Base-by-base conservation (phyloP, 2,888 invertebrate genomes). In the Atethmia centrago region DNA sequence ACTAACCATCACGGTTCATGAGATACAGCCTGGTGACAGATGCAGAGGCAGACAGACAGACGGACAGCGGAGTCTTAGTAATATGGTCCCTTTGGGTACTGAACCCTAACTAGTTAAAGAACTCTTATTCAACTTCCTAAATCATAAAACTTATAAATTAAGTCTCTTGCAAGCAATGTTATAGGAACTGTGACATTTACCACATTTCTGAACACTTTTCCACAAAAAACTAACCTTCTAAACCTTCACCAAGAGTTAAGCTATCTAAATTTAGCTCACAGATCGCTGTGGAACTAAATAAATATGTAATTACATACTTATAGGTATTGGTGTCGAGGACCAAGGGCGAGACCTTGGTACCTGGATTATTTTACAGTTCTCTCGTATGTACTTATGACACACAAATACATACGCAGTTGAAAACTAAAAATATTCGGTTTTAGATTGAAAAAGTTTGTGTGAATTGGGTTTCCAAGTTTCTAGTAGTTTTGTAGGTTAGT, bases 221-320 rank as follows among this genome's bases (percentile, higher is more conserved):
- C 21, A 42, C 55, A 21, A 40, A 69, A 72, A 58, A 25, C 42
- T 8, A 25, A 12, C 49, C 25, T 61, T 42, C 7, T 0, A 12
- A 49, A n/a, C 31, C n/a, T 45, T 7, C 16, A 58, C 12, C 25
- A n/a, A n/a, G 10, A 45, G 53, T 71, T 58, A 61, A 67, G 3
- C 25, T 53, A 72, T 77, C 71, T 87, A 83, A 85, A 85, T 85
- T 83, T 82, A 87, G 73, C 77, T 65, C 64, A 58, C 71, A 70
- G 71, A 49, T 68, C 79, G 72, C 72, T 47, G 70, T 63, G 78
- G 81, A 79, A 66, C 80, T 79, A 82, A 88, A 88, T 86, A 79
- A 84, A 88, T 90, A 88, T 92, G 92, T 91, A 92, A 92, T 92
- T 92, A 87, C 91, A 92, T 91, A 92, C 91, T 86, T 89, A 90